A percentile compares a stretch with the other conserved stretches of the same genome.
phyloP scores from a whole-genome alignment of 2,888 invertebrate genomes.

The Oscheius sp. region DNA sequence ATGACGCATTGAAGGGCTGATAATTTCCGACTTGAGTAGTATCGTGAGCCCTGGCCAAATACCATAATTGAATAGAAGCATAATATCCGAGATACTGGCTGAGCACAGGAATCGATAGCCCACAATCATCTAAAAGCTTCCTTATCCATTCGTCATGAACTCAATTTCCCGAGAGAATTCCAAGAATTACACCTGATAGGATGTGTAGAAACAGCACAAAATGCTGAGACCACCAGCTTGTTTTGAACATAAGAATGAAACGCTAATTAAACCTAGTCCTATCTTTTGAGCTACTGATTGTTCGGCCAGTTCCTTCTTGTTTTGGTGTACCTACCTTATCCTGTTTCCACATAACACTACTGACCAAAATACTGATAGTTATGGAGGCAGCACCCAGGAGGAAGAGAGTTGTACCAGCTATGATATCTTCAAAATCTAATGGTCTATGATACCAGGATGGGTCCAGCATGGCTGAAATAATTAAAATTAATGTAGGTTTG shows the following conservation, averaged over 20 bases:
- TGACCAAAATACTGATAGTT: conserved; percentile 61
- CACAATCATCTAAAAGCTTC: conserved; percentile 64
- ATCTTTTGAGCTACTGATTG: too few species aligned
- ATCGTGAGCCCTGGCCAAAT: conserved; percentile 70
- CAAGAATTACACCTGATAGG: not conserved
- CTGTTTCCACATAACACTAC: conserved; percentile 64
- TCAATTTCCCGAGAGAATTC: not conserved
- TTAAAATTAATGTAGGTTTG: not conserved
- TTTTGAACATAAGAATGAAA: not conserved
- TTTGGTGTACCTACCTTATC: conserved; percentile 54
- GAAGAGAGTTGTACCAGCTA: conserved; percentile 62
- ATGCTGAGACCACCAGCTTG: not conserved
- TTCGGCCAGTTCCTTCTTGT: too few species aligned
- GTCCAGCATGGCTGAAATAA: conserved; percentile 50
- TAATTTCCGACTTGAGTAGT: conserved; percentile 65
- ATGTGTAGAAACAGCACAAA: not conserved
- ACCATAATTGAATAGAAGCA: conserved; percentile 67
- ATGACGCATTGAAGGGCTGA: conserved; percentile 54
- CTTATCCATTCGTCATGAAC: not conserved
- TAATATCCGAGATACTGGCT: conserved; percentile 62
- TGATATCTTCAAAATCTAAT: conserved; percentile 56
- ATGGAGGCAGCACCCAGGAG: conserved; percentile 60
- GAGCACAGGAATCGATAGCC: conserved; percentile 70
- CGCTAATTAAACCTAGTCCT: not conserved
- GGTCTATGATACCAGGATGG: conserved; percentile 58